These are phyloP conservation scores for Glomeris maerens DNA, from an alignment of 1,140 invertebrate genomes.

Conservation along the genomic window DNA sequence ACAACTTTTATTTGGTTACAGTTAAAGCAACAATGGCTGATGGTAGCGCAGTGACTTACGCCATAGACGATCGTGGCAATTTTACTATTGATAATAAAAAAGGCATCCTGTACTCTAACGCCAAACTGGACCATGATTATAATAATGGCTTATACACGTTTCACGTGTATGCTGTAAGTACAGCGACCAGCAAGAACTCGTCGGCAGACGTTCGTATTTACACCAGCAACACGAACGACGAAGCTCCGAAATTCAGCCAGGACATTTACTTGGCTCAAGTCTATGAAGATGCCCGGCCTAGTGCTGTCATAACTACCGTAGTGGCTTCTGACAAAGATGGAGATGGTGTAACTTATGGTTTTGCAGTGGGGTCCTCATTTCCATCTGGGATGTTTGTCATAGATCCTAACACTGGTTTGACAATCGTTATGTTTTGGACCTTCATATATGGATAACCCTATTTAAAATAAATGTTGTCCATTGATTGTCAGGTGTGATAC, in stretches of 20 bases:
- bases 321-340: constrained; percentile 69
- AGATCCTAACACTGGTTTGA: constrained; percentile 11
- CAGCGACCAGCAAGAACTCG: constrained; percentile 18
- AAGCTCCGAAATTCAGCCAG: constrained; percentile 13
- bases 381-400: constrained; percentile 8
- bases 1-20: no score
- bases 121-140: constrained; percentile 23
- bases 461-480: background rate
- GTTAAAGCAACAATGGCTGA: no score
- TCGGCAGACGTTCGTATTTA: constrained; percentile 8
- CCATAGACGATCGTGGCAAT: background rate
- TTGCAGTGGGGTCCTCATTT: constrained; percentile 42
- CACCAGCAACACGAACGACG: constrained; percentile 15
- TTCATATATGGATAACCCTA: no score
- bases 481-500: constrained; percentile 16
- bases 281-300: constrained; percentile 13
- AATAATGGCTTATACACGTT: constrained; percentile 23
- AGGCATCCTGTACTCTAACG: background rate
- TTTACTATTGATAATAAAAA: constrained; percentile 4
- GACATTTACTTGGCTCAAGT: constrained; percentile 11
- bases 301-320: constrained; percentile 58
- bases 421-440: background rate
- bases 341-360: constrained; percentile 66
- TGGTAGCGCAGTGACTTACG: no score
- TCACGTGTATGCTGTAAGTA: constrained; percentile 23